phyloP scores from a whole-genome alignment of 2,888 invertebrate genomes.

The Tromatobia lineatoria region DNA sequence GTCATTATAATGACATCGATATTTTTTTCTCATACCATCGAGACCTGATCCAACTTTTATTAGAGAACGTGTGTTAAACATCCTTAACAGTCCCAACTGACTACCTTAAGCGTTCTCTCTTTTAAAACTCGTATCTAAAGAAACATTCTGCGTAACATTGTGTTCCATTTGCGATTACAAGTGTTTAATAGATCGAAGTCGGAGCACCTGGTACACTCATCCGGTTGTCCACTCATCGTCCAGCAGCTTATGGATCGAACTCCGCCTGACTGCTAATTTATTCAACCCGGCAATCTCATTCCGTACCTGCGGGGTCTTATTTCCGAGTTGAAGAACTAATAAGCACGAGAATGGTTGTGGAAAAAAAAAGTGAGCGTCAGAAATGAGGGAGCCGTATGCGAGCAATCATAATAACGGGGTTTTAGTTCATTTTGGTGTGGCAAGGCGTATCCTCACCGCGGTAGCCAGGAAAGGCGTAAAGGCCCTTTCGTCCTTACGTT shows the following conservation, averaged over 20 bases:
- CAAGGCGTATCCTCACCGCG: constrained; percentile 44
- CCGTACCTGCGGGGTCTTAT: constrained; percentile 20
- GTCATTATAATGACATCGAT: too few relatives aligned
- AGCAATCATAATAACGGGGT: constrained; percentile 55
- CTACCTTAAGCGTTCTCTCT: too few relatives aligned
- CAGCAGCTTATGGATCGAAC: neutral
- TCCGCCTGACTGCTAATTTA: constrained; percentile 41
- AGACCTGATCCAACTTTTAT: too few relatives aligned
- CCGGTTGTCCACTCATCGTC: constrained; percentile 43
- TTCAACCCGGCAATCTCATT: constrained; percentile 30
- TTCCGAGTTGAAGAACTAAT: constrained; percentile 43
- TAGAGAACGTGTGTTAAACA: too few relatives aligned
- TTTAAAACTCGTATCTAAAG: neutral
- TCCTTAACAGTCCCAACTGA: too few relatives aligned
- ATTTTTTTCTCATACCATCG: too few relatives aligned
- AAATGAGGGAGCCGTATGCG: constrained; percentile 46
- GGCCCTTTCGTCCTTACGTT: neutral
- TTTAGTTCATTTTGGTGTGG: constrained; percentile 54
- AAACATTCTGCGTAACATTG: neutral
- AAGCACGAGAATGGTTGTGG: constrained; percentile 6
- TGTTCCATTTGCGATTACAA: constrained; percentile 13
- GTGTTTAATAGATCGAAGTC: constrained; percentile 4
- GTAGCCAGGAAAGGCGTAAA: constrained; percentile 37
- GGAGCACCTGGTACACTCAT: constrained; percentile 15
- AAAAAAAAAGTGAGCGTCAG: constrained; percentile 4